A percentile compares a stretch with the other conserved stretches of the same genome.
Evolutionary conservation across 2,888 invertebrate species (phyloP).

Genomic region (Drosophila pegasa): DNA sequence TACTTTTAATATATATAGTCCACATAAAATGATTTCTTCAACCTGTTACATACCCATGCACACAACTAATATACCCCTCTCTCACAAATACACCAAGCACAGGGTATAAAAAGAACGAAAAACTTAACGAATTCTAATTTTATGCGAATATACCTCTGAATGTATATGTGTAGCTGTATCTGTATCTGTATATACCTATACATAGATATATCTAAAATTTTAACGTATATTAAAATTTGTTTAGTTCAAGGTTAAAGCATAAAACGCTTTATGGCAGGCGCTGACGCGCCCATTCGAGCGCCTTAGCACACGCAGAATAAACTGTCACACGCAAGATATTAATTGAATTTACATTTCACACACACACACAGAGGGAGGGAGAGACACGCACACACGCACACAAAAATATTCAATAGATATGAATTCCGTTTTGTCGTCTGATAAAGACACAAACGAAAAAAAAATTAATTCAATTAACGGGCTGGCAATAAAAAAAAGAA

Average conservation of each 20-base stretch:
- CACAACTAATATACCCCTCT: not conserved
- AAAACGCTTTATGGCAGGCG: conserved; percentile 52
- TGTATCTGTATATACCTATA: not conserved
- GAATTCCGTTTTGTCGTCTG: conserved; percentile 60
- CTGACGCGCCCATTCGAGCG: conserved; percentile 20
- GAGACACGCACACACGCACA: conserved; percentile 14
- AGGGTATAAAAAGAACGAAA: not conserved
- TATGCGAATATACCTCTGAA: conserved; percentile 23
- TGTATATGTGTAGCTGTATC: not conserved
- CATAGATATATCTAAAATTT: not conserved
- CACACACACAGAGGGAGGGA: conserved; percentile 15
- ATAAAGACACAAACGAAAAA: conserved; percentile 53
- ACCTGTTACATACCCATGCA: not conserved
- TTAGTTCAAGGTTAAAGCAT: conserved; percentile 62
- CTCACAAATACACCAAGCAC: not conserved
- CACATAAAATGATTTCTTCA: not conserved
- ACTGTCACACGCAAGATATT: conserved; percentile 75
- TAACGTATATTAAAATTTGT: conserved; percentile 34
- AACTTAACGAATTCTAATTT: conserved; percentile 23
- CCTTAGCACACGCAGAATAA: conserved; percentile 39
- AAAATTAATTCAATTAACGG: conserved; percentile 77
- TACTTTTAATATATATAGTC: not conserved
- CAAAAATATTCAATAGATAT: conserved; percentile 44
- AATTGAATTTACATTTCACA: conserved; percentile 74
- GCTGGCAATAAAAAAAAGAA: conserved; percentile 68